phyloP scores from a whole-genome alignment of 1,140 invertebrate genomes.

The Adelges cooleyi region DNA sequence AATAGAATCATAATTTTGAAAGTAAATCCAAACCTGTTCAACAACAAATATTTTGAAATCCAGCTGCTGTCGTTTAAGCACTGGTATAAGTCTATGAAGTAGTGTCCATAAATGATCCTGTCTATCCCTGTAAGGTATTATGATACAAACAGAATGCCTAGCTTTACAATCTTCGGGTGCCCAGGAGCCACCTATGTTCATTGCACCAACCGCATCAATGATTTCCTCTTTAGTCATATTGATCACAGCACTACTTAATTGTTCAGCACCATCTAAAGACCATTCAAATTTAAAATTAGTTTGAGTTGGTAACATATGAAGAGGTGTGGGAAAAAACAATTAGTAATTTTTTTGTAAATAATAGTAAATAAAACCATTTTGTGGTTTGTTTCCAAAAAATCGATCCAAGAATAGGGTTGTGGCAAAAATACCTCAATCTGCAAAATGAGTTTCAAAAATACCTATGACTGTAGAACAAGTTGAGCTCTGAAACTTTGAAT shows the following conservation, averaged over 20 bases:
- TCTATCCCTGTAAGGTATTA: constrained; percentile 51
- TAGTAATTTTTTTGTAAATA: too few relatives aligned
- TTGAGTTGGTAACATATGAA: too few relatives aligned
- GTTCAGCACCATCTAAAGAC: constrained; percentile 2
- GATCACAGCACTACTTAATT: not conserved
- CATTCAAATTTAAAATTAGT: too few relatives aligned
- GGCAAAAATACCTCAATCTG: too few relatives aligned
- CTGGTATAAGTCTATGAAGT: constrained; percentile 46
- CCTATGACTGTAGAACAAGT: too few relatives aligned
- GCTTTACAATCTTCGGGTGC: constrained; percentile 42
- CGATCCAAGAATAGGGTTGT: too few relatives aligned
- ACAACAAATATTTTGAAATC: constrained; percentile 52
- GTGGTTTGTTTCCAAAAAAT: too few relatives aligned
- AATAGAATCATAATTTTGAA: not conserved
- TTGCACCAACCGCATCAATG: not conserved
- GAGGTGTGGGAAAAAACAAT: too few relatives aligned
- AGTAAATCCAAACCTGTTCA: constrained; percentile 42
- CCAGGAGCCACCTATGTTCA: constrained; percentile 41
- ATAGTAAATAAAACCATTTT: too few relatives aligned
- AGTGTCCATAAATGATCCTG: constrained; percentile 44
- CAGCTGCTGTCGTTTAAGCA: constrained; percentile 49
- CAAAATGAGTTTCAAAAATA: too few relatives aligned
- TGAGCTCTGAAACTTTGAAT: too few relatives aligned
- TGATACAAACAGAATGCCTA: constrained; percentile 45
- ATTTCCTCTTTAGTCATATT: constrained; percentile 26